Evolutionary conservation across 2,797 vertebrate genomes (phyloP).

Genomic region (Rhinichthys osculus): DNA sequence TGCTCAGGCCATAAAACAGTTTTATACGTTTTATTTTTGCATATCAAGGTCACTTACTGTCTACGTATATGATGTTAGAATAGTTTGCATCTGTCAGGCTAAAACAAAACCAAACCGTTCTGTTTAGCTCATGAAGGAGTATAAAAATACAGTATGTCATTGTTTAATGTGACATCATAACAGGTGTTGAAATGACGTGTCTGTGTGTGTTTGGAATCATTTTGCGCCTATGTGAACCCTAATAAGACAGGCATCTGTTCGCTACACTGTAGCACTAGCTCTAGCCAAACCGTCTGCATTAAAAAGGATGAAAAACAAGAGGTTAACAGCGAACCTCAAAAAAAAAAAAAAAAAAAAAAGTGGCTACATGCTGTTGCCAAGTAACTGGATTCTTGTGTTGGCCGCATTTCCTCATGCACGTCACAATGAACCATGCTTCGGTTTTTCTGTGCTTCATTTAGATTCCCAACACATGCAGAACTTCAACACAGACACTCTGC

Average conservation of each 20-base stretch:
- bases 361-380: conserved; percentile 57
- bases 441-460: conserved; percentile 54
- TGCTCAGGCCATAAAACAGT: conserved; percentile 4
- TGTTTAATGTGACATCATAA: neutral
- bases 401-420: conserved; percentile 44
- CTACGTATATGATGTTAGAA: neutral
- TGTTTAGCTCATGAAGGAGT: conserved; percentile 15
- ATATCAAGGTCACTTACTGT: conserved; percentile 58
- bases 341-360: conserved; percentile 8
- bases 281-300: conserved; percentile 37
- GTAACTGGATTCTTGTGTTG: conserved; percentile 59
- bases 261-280: conserved; percentile 41
- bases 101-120: neutral
- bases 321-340: neutral
- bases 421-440: conserved; percentile 40
- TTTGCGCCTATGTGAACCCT: neutral
- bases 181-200: neutral
- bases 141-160: conserved; percentile 27
- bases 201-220: neutral
- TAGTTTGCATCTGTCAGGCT: neutral
- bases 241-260: neutral
- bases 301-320: conserved; percentile 31
- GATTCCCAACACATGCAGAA: conserved; percentile 53
- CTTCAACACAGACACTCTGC: conserved; percentile 35
- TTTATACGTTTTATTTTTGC: conserved; percentile 32